phyloP scores from a whole-genome alignment of 2,797 vertebrate species.

The Argentina silus region DNA sequence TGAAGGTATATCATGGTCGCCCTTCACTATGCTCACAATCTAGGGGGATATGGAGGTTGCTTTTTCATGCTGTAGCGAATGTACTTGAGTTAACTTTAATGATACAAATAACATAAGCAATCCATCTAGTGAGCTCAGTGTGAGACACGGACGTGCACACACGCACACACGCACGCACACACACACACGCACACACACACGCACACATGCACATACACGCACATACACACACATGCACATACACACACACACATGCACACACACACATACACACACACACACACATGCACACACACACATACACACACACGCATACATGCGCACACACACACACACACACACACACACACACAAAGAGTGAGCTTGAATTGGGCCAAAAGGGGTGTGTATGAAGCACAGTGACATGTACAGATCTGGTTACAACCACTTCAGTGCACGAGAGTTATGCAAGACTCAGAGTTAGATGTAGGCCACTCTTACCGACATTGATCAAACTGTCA shows the following conservation, averaged over 20 bases:
- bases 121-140: too few species aligned
- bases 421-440: conserved; percentile 17
- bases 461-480: conserved; percentile 30
- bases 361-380: conserved; percentile 1
- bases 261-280: not conserved
- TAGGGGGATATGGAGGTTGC: too few species aligned
- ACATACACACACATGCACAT: not conserved
- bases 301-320: too few species aligned
- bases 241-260: conserved; percentile 1
- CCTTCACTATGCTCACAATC: too few species aligned
- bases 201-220: conserved; percentile 3
- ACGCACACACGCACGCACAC: not conserved
- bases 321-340: too few species aligned
- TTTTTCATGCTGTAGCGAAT: too few species aligned
- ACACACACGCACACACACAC: not conserved
- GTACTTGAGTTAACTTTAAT: too few species aligned
- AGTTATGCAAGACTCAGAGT: conserved; percentile 28
- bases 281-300: not conserved
- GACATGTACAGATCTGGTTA: conserved; percentile 27
- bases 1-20: too few species aligned
- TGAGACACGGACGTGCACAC: not conserved
- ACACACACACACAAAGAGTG: not conserved
- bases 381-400: conserved; percentile 5
- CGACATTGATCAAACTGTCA: conserved; percentile 34
- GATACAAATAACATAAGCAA: not conserved